phyloP scores from a whole-genome alignment of 2,113 vertebrate genomes.

The Aegotheles bennettii region DNA sequence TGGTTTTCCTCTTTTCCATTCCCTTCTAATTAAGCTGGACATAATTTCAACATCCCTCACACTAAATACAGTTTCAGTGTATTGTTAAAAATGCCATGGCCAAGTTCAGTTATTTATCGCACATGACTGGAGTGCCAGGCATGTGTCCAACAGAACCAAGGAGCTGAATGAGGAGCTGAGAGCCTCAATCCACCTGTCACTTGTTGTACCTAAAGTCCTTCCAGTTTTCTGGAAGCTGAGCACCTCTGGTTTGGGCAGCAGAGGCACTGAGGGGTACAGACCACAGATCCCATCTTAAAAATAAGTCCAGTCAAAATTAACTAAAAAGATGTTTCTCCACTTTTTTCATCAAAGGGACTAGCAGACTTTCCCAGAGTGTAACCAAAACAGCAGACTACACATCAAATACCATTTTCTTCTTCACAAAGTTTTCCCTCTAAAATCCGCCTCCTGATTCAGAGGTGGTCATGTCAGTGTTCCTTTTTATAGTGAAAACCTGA shows the following conservation, averaged over 20 bases:
- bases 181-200: not conserved
- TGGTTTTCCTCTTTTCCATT: not conserved
- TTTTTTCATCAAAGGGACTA: not conserved
- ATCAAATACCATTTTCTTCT: not conserved
- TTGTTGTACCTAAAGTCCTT: not conserved
- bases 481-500: not conserved
- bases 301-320: not conserved
- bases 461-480: rapidly evolving
- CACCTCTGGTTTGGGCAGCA: not conserved
- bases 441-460: not conserved
- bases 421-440: not conserved
- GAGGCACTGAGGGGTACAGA: rapidly evolving
- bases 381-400: not conserved
- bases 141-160: not conserved
- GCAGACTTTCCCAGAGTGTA: not conserved
- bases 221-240: not conserved
- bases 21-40: slow-evolving; percentile 14
- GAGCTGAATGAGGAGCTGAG: not conserved
- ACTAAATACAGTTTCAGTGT: not conserved
- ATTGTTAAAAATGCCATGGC: not conserved
- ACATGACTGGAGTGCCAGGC: not conserved
- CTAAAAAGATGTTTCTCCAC: not conserved
- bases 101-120: not conserved
- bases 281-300: not conserved
- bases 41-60: not conserved